Evolutionary conservation across 2,113 vertebrate species (phyloP).

Genomic region (Leucoraja erinaceus): DNA sequence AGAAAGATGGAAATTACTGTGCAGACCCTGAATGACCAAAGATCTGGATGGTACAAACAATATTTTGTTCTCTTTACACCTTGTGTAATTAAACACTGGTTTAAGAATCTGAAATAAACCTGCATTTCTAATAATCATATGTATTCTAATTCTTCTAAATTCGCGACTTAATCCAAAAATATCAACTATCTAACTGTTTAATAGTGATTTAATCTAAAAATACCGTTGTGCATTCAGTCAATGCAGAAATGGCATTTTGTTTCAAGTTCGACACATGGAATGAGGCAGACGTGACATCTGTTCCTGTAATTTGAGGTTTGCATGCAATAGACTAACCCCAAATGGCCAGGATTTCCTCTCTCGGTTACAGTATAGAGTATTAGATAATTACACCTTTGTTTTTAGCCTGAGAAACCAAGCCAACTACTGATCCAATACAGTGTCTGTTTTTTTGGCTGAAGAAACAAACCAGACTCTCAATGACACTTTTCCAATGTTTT

Average conservation of each 20-base stretch:
- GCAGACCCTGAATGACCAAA: neutral
- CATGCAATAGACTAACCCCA: slow-evolving; percentile 27
- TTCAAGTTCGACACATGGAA: neutral
- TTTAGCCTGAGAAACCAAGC: neutral
- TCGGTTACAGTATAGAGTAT: neutral
- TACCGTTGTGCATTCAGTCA: neutral
- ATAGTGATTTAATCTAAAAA: neutral
- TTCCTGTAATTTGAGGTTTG: slow-evolving; percentile 24
- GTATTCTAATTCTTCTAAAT: neutral
- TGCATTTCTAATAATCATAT: neutral
- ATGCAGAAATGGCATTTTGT: slow-evolving; percentile 9
- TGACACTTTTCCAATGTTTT: neutral
- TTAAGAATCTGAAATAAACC: neutral
- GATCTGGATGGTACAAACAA: too few species aligned
- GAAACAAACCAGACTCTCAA: neutral
- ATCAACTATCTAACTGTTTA: neutral
- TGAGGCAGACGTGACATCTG: slow-evolving; percentile 27
- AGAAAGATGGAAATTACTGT: neutral
- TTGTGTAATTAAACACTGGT: neutral
- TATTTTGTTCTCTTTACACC: neutral
- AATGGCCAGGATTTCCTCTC: slow-evolving; percentile 28
- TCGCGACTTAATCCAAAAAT: neutral
- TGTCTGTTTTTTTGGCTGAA: neutral
- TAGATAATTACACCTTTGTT: slow-evolving; percentile 2
- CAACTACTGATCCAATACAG: neutral